Conservation (phyloP, 2,797 vertebrate genomes). For the Tenualosa ilisha region DNA sequence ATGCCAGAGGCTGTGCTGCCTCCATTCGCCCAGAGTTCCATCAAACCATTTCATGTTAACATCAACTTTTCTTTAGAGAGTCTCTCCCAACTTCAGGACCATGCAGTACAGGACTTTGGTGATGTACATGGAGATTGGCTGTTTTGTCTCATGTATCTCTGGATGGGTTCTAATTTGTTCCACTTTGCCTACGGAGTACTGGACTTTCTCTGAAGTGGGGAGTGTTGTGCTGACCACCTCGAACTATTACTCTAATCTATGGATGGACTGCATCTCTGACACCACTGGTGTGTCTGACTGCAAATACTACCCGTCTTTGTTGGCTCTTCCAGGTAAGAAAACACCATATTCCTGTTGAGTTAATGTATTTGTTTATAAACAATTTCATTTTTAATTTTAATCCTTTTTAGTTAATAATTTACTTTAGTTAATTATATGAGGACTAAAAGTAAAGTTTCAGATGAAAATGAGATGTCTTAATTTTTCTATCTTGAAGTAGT, state of each 20-base stretch:
- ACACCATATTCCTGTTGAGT: background rate
- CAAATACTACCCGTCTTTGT: slow-evolving; percentile 77
- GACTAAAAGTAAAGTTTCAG: too few species aligned
- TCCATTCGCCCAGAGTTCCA: background rate
- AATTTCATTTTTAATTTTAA: too few species aligned
- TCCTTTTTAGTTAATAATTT: too few species aligned
- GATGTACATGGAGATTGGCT: slow-evolving; percentile 78
- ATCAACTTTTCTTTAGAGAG: background rate
- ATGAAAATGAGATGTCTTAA: too few species aligned
- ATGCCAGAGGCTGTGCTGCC: background rate
- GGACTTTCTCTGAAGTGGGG: slow-evolving; percentile 74
- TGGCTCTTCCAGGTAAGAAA: slow-evolving; percentile 71
- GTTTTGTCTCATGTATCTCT: slow-evolving; percentile 70
- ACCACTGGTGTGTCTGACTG: slow-evolving; percentile 78
- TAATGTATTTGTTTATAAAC: too few species aligned
- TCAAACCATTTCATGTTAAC: background rate
- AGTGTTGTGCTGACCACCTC: slow-evolving; percentile 69
- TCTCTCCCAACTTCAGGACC: slow-evolving; percentile 8
- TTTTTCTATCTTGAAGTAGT: too few species aligned
- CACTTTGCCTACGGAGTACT: slow-evolving; percentile 77
- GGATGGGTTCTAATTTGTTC: slow-evolving; percentile 80
- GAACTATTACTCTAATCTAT: slow-evolving; percentile 78
- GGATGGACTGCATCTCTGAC: slow-evolving; percentile 79
- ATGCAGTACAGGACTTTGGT: slow-evolving; percentile 67
- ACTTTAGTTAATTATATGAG: too few species aligned